Evolutionary conservation across 2,888 invertebrate species (phyloP), one percentile per base, ranked within the genome.

Genomic region (Clepsis dumicolana): DNA sequence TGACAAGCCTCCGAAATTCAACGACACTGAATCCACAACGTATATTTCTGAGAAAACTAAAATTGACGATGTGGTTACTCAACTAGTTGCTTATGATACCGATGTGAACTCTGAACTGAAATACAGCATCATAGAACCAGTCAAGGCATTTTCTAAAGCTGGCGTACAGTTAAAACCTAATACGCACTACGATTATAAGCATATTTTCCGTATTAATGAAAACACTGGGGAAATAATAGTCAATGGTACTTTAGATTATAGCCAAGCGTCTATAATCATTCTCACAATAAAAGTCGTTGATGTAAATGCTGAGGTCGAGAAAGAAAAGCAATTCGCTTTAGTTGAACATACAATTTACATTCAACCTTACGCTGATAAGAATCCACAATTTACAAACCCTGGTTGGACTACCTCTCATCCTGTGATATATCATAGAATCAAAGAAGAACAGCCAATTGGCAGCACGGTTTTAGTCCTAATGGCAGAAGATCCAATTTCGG

Each of bases 1-100:
- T 77, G 97, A 98, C 80, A 97, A 97, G 79, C 95, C 97, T 16
- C 98, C 98, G 0, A 94, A 93, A 70, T 98, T 98, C 74, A 95
- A 94, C 63, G 93, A 94, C 56, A 95, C 94, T 59, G 95, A 95
- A 72, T 94, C 94, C 62, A 94, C 95, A 0, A 95, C 96, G 25
- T 96, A 97, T 74, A 95, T 97, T 4, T 96, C 96, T 0, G 97
- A 97, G 81, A 94, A 95, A 75, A 94, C 95, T 0, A 92, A 94
- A 71, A 88, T 95, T 16, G 95, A 95, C 72, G 94, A 95, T 72
- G 83, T 94, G 4, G 95, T 97, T 0, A 85, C 96, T 5, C 95
- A 93, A 76, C 94, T 97, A 0, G 84, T 88, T 59, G 97, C 97
- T 0, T 91, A 91, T 14, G 97, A 97, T 83, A 95, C 96, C 5